Evolutionary conservation across 2,113 vertebrate genomes (phyloP).

Genomic region (Cyphomyrus plagiostoma): DNA sequence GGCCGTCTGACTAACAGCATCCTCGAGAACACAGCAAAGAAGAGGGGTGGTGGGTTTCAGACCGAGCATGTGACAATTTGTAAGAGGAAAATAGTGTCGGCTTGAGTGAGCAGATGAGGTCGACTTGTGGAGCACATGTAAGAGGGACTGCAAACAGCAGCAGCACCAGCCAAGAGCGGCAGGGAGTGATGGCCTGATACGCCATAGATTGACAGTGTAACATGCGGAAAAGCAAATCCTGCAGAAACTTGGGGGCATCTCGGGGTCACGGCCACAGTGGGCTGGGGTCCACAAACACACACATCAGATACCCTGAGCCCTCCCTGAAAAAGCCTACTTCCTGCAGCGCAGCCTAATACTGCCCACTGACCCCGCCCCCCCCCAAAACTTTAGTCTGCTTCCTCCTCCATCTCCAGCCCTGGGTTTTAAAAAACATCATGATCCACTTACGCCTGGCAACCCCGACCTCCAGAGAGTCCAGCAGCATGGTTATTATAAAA

Average conservation of each 20-base stretch:
- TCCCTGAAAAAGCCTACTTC: not conserved
- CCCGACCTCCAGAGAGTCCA: slow-evolving; percentile 30
- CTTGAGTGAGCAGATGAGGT: not conserved
- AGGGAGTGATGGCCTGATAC: not conserved
- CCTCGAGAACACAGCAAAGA: not conserved
- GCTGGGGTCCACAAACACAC: not conserved
- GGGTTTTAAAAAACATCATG: slow-evolving; percentile 36
- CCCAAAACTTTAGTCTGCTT: not conserved
- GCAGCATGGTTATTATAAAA: slow-evolving; percentile 50
- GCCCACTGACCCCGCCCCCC: not conserved
- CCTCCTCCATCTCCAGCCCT: not conserved
- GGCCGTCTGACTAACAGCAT: not conserved
- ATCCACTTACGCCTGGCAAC: slow-evolving; percentile 47
- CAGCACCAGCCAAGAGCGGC: not conserved
- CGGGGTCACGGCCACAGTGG: not conserved
- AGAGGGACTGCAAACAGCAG: not conserved
- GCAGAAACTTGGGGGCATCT: not conserved
- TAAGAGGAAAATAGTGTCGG: not conserved
- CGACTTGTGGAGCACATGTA: not conserved
- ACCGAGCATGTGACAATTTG: not conserved
- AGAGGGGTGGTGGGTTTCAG: not conserved
- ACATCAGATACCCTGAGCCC: not conserved
- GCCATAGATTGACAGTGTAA: not conserved
- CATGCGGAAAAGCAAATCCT: not conserved
- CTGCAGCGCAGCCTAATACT: not conserved